phyloP scores from a whole-genome alignment of 2,888 invertebrate genomes.

The Gymnosoma rotundatum region DNA sequence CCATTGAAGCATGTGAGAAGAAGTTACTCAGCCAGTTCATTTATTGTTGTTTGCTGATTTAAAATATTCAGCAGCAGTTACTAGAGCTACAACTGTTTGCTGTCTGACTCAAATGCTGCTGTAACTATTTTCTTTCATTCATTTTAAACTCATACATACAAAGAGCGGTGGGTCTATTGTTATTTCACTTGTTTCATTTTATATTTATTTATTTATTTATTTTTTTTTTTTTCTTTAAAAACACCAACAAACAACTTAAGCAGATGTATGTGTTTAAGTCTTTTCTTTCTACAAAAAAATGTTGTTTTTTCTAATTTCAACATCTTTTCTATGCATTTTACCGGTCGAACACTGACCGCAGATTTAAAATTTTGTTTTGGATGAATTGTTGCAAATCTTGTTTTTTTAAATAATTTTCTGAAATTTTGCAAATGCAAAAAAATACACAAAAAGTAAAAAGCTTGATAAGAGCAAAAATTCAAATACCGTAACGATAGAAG shows the following conservation, averaged over 20 bases:
- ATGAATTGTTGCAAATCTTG: conserved; percentile 64
- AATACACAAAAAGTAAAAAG: conserved; percentile 41
- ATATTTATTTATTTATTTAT: too few species aligned
- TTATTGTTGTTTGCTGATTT: conserved; percentile 36
- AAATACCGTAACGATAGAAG: conserved; percentile 69
- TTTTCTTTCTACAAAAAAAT: not conserved
- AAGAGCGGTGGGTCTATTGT: conserved; percentile 2
- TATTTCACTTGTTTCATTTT: conserved; percentile 61
- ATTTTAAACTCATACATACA: not conserved
- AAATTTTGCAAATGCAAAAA: conserved; percentile 50
- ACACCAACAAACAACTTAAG: conserved; percentile 3
- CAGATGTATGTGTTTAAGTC: conserved; percentile 36
- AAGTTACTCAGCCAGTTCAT: conserved; percentile 60
- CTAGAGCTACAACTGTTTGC: conserved; percentile 6
- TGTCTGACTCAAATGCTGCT: conserved; percentile 6
- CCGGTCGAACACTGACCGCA: conserved; percentile 70
- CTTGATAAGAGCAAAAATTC: conserved; percentile 52
- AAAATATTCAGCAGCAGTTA: conserved; percentile 48
- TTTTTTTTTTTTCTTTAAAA: not conserved
- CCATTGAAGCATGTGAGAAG: conserved; percentile 64
- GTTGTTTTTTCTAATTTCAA: conserved; percentile 23
- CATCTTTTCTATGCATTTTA: conserved; percentile 46
- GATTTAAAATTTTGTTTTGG: conserved; percentile 46
- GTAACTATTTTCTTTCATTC: conserved; percentile 24
- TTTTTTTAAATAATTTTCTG: conserved; percentile 31